A percentile compares a stretch with the other conserved stretches of the same genome.
Conservation (phyloP, 2,797 vertebrate species). For the Catamblyrhynchus diadema region DNA sequence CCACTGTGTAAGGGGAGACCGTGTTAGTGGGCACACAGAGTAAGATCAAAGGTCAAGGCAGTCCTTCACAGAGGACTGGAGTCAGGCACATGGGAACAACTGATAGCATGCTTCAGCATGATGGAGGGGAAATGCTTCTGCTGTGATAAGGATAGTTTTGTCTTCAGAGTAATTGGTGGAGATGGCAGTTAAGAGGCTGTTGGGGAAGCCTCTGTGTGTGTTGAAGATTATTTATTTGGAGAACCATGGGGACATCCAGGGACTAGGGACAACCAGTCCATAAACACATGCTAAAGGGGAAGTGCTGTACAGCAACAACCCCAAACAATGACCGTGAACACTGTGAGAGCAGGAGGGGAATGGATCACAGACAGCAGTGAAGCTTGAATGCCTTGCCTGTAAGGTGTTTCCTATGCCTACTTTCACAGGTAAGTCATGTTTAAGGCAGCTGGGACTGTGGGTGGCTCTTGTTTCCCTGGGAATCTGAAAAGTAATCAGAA, state of each 20-base stretch:
- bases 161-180: not conserved
- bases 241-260: not conserved
- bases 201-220: not conserved
- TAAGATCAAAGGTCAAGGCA: not conserved
- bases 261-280: not conserved
- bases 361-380: not conserved
- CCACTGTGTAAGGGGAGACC: not conserved
- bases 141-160: not conserved
- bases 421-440: not conserved
- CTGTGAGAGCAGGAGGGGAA: not conserved
- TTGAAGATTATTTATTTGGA: not conserved
- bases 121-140: not conserved
- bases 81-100: not conserved
- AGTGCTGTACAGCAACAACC: not conserved
- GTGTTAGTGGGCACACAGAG: accelerated
- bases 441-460: not conserved
- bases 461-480: not conserved
- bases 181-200: not conserved
- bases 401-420: not conserved
- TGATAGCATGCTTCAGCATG: not conserved
- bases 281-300: not conserved
- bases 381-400: not conserved
- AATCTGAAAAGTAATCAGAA: not conserved
- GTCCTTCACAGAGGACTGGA: not conserved
- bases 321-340: accelerated